Percentiles rank a stretch among this genome's conserved stretches.
phyloP scores from a whole-genome alignment of 1,140 invertebrate species.

The Rhizoglyphus robini region DNA sequence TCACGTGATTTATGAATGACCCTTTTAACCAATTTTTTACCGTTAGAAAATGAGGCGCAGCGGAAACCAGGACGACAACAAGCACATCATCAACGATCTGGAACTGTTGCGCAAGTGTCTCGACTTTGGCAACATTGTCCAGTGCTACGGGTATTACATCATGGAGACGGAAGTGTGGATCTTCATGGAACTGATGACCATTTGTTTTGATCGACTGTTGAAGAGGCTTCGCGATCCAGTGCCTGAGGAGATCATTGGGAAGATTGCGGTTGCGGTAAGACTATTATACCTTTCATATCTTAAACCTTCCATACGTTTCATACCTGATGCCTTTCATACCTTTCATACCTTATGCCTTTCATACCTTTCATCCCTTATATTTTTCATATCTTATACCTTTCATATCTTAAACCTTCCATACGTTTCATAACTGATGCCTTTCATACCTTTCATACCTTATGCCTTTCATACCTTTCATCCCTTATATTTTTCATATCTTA shows the following conservation, averaged over 20 bases:
- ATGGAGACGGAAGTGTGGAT: constrained; percentile 83
- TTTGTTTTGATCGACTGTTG: constrained; percentile 91
- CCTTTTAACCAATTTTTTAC: constrained; percentile 22
- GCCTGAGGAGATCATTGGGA: constrained; percentile 87
- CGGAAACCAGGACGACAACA: constrained; percentile 90
- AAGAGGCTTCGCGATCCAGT: constrained; percentile 72
- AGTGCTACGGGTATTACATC: constrained; percentile 92
- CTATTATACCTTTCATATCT: constrained; percentile 19
- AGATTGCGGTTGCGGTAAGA: constrained; percentile 85
- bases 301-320: too few species aligned
- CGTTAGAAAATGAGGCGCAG: constrained; percentile 89
- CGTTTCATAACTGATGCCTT: too few species aligned
- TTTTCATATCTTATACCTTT: too few species aligned
- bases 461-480: too few species aligned
- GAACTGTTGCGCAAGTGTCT: constrained; percentile 92
- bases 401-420: too few species aligned
- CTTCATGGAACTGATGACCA: constrained; percentile 98
- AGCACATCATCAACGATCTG: constrained; percentile 94
- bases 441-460: too few species aligned
- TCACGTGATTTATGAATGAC: neutral
- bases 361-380: too few species aligned
- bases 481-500: too few species aligned
- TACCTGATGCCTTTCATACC: neutral
- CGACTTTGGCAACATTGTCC: constrained; percentile 91
- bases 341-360: neutral